Conservation (phyloP, 2,888 invertebrate genomes). For the Rhaphigaster nebulosa region DNA sequence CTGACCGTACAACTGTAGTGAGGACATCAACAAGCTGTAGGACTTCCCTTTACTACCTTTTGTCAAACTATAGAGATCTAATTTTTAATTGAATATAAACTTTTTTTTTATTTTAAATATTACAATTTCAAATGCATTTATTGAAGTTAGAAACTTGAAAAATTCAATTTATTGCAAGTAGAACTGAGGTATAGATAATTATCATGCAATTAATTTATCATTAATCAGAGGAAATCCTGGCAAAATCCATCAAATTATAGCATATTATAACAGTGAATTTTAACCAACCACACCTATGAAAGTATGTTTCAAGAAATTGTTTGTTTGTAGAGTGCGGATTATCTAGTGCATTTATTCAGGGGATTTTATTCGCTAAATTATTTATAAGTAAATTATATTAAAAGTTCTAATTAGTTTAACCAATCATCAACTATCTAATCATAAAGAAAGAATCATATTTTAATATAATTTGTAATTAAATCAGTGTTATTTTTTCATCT, state of each 20-base stretch:
- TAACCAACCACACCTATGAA: background rate
- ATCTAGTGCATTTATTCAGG: background rate
- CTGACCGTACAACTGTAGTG: constrained; percentile 96
- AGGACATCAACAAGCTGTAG: constrained; percentile 96
- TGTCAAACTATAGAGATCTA: constrained; percentile 93
- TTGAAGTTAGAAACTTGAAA: background rate
- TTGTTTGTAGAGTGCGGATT: background rate
- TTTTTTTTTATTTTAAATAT: background rate
- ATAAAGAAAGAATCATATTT: background rate
- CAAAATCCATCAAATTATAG: background rate
- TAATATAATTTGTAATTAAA: background rate
- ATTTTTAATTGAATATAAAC: constrained; percentile 80
- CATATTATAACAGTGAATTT: background rate
- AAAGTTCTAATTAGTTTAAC: background rate
- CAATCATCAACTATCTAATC: background rate
- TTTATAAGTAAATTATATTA: too few species aligned
- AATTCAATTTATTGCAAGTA: background rate
- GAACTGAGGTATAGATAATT: background rate
- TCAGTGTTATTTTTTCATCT: background rate
- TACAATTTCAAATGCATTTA: background rate
- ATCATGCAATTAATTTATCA: background rate
- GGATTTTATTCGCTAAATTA: background rate
- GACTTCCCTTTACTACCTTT: constrained; percentile 93
- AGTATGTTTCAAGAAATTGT: background rate
- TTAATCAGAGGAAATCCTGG: background rate